Evolutionary conservation across 2,113 vertebrate species (phyloP).

Genomic region (Corythaeola cristata): DNA sequence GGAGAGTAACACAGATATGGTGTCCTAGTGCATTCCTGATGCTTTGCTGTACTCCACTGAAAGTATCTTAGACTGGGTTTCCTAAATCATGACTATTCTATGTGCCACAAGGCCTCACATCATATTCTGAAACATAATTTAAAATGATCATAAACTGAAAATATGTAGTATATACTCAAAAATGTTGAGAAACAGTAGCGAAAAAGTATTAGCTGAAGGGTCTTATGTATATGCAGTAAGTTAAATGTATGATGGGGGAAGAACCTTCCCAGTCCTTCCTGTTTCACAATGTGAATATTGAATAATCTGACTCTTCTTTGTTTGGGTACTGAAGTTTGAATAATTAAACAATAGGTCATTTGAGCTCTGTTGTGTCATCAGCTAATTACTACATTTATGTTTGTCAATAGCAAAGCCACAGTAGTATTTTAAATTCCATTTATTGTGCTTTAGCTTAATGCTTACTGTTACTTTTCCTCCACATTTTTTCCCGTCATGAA

Average conservation of each 20-base stretch:
- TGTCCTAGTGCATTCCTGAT: background rate
- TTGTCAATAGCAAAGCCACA: constrained; percentile 56
- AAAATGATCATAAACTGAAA: background rate
- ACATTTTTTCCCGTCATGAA: constrained; percentile 77
- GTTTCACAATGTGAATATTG: constrained; percentile 55
- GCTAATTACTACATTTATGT: constrained; percentile 74
- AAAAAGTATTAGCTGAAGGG: background rate
- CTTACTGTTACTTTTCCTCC: constrained; percentile 71
- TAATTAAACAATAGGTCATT: constrained; percentile 76
- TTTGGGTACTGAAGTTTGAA: constrained; percentile 72
- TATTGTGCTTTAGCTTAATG: constrained; percentile 65
- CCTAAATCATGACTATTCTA: background rate
- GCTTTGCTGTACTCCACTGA: background rate
- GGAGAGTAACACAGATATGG: accelerated
- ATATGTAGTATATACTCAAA: background rate
- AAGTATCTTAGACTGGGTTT: background rate
- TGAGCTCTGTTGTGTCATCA: constrained; percentile 71
- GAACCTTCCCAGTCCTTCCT: background rate
- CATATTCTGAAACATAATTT: background rate
- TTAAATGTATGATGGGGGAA: background rate
- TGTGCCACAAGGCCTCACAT: background rate
- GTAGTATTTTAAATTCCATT: constrained; percentile 72
- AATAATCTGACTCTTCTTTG: constrained; percentile 60
- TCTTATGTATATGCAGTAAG: background rate
- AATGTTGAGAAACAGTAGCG: background rate